Base-by-base conservation (phyloP, 1,140 invertebrate genomes). In the Bombus waltoni region DNA sequence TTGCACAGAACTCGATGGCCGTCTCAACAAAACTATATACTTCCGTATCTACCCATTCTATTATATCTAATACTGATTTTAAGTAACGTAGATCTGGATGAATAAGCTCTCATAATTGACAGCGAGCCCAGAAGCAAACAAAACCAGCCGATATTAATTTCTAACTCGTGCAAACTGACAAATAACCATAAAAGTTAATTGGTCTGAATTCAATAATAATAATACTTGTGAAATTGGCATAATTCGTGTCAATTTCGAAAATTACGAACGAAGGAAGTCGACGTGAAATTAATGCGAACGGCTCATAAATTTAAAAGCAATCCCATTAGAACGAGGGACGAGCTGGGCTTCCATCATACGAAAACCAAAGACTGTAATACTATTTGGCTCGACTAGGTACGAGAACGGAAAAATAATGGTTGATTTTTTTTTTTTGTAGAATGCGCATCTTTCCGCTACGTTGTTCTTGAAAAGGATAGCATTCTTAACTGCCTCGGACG, bases 391-490 rank as follows among this genome's bases (percentile, higher is more conserved):
- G 32, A 42, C 44, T 59, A 72, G 47, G 18, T 4, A 42, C 13
- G 35, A 68, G 32, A 53, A 66, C 28, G 62, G 13, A 44, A 83
- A 18, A 83, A 38, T 32, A 65, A 53, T 40, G 62, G 62, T 57
- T 44, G 73, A 83, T 83, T 70, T 57, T 42, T 40, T 68, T 28
- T 72, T 74, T 82, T 66, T 47, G n/a, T 35, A 66, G 44, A 68
- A 53, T 47, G 35, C 44, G 25, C 38, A 38, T 40, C 32, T 77
- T 77, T 83, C 44, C 62, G 35, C 73, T 40, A 53, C 73, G 62
- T 68, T 83, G 81, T 76, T 83, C 44, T 83, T 25, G 62, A 83
- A 83, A 83, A 76, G 62, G 53, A 59, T 28, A 42, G 25, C 53
- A 47, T 79, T 79, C 75, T 84, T 42, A 73, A 77, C 76, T 72